Evolutionary conservation across 2,797 vertebrate genomes (phyloP).

Genomic region (Babyrousa celebensis): DNA sequence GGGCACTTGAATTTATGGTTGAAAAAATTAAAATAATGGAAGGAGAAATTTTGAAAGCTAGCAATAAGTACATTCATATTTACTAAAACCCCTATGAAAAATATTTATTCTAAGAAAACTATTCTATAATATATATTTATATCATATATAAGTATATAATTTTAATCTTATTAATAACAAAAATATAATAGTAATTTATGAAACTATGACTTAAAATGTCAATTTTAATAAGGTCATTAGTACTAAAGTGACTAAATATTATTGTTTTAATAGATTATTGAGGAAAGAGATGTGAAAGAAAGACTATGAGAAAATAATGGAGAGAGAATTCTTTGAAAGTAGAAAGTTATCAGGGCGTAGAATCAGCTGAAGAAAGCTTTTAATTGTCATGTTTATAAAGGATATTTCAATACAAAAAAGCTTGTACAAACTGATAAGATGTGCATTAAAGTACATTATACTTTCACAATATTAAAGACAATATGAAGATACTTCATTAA

Average conservation of each 20-base stretch:
- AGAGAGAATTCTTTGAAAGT: neutral
- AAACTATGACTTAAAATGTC: slow-evolving; percentile 6
- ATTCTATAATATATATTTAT: neutral
- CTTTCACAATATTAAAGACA: neutral
- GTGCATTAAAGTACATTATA: neutral
- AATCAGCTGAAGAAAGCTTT: neutral
- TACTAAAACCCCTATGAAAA: neutral
- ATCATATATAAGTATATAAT: neutral
- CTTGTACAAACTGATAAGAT: neutral
- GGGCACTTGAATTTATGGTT: neutral
- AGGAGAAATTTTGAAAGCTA: neutral
- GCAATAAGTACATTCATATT: neutral
- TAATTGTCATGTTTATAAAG: neutral
- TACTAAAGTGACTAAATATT: neutral
- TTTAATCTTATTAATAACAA: neutral
- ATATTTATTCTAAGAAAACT: neutral
- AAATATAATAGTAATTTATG: neutral
- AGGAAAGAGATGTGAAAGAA: slow-evolving; percentile 30
- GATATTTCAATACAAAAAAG: neutral
- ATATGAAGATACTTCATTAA: neutral
- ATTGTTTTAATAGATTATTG: slow-evolving; percentile 23
- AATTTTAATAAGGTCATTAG: neutral
- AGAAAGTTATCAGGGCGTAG: neutral
- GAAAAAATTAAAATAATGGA: neutral
- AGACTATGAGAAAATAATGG: neutral